These are phyloP conservation scores for Spongia lamella DNA, from an alignment of 37 sponge, comb jelly and placozoan genomes.

Conservation along the genomic window DNA sequence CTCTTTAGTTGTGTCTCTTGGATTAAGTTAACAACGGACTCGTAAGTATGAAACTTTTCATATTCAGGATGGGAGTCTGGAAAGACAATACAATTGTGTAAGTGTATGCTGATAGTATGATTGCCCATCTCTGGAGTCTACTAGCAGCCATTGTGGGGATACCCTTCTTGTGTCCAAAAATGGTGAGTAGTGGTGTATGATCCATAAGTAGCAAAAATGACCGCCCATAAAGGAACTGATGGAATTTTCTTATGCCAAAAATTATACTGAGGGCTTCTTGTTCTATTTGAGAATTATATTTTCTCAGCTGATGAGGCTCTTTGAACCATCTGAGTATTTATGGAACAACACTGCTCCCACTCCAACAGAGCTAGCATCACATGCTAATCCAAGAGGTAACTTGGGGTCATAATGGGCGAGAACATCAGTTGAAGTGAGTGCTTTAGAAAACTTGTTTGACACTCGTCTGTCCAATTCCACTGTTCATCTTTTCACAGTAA, in stretches of 20 bases:
- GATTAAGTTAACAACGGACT: too few species aligned
- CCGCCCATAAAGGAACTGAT: constrained; percentile 21
- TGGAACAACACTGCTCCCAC: constrained; percentile 6
- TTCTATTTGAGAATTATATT: constrained; percentile 13
- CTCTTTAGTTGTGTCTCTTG: not conserved
- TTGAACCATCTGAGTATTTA: not conserved
- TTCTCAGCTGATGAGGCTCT: constrained; percentile 2
- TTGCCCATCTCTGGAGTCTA: constrained; percentile 22
- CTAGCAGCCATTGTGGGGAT: constrained; percentile 11
- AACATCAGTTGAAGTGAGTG: not conserved
- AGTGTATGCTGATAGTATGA: constrained; percentile 9
- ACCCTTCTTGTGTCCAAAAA: constrained; percentile 9
- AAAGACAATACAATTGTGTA: constrained; percentile 3
- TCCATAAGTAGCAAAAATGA: constrained; percentile 7
- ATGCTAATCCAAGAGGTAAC: not conserved
- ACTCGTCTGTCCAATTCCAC: too few species aligned
- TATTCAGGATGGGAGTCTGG: too few species aligned
- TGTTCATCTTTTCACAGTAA: too few species aligned
- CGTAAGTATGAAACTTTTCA: too few species aligned
- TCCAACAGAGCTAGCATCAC: constrained; percentile 17
- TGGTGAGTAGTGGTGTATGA: constrained; percentile 25
- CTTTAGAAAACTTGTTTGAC: too few species aligned
- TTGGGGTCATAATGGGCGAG: constrained; percentile 19
- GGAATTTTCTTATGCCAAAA: constrained; percentile 25
- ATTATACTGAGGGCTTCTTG: constrained; percentile 13